phyloP scores from a whole-genome alignment of 2,797 vertebrate species.

The Halcyon leucocephala region DNA sequence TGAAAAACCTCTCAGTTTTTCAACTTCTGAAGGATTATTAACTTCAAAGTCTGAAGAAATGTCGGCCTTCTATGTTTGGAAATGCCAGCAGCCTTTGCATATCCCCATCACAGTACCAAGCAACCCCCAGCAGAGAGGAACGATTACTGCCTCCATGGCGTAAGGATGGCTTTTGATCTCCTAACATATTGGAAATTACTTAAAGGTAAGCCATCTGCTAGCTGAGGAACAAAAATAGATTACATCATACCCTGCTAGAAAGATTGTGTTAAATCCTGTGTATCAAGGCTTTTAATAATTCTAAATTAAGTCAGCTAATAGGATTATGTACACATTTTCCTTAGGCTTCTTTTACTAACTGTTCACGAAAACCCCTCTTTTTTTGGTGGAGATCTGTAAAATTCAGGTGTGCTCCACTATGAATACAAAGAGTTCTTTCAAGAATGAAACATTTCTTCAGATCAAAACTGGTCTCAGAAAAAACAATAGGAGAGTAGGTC shows the following conservation, averaged over 20 bases:
- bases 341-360: constrained; percentile 77
- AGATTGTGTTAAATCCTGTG: constrained; percentile 84
- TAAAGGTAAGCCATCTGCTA: constrained; percentile 90
- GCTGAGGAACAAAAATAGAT: constrained; percentile 88
- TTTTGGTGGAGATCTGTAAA: constrained; percentile 70
- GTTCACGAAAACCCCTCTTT: constrained; percentile 46
- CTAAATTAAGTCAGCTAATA: constrained; percentile 88
- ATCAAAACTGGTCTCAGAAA: constrained; percentile 48
- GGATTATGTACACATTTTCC: constrained; percentile 87
- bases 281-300: constrained; percentile 84
- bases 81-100: constrained; percentile 97
- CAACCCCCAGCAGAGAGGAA: constrained; percentile 89
- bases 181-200: constrained; percentile 93
- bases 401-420: constrained; percentile 68
- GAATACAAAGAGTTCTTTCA: constrained; percentile 62
- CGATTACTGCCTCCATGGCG: constrained; percentile 86
- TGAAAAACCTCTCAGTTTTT: constrained; percentile 86
- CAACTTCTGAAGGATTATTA: constrained; percentile 95
- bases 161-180: constrained; percentile 86
- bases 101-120: constrained; percentile 84
- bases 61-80: constrained; percentile 94
- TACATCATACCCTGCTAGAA: constrained; percentile 91
- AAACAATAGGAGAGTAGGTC: neutral
- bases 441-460: constrained; percentile 54
- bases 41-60: constrained; percentile 99